Conservation (phyloP, 2,113 vertebrate genomes). For the Rafetus swinhoei region DNA sequence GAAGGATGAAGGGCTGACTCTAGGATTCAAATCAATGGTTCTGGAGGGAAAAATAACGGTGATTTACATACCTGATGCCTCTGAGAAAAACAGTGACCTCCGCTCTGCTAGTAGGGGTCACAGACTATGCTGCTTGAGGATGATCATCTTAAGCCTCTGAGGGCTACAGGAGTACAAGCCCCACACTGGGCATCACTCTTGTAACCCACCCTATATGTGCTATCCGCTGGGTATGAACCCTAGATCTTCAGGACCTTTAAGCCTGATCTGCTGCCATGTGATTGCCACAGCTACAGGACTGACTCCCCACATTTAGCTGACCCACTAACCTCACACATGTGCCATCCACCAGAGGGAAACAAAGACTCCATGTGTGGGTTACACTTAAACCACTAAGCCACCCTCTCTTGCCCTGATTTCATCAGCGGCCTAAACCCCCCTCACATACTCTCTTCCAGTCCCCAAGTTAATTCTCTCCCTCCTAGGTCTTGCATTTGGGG, state of each 20-base stretch:
- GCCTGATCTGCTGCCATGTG: too few relatives aligned
- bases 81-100: neutral
- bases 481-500: accelerated
- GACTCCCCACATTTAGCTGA: neutral
- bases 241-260: neutral
- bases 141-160: neutral
- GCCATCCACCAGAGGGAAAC: neutral
- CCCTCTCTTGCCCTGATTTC: neutral
- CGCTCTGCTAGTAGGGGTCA: neutral
- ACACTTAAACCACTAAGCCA: neutral
- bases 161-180: neutral
- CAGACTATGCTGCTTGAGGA: neutral
- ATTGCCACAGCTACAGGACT: neutral
- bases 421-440: neutral
- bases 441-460: neutral
- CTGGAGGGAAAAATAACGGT: neutral
- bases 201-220: neutral
- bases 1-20: neutral
- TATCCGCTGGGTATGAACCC: neutral
- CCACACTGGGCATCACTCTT: accelerated
- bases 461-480: neutral
- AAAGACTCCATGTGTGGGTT: neutral
- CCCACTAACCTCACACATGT: neutral
- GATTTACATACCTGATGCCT: neutral
- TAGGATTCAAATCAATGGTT: neutral